Percentiles rank a stretch among this genome's conserved stretches.
Evolutionary conservation across 1,140 invertebrate genomes (phyloP).

Genomic region (Drosophila ficusphila): DNA sequence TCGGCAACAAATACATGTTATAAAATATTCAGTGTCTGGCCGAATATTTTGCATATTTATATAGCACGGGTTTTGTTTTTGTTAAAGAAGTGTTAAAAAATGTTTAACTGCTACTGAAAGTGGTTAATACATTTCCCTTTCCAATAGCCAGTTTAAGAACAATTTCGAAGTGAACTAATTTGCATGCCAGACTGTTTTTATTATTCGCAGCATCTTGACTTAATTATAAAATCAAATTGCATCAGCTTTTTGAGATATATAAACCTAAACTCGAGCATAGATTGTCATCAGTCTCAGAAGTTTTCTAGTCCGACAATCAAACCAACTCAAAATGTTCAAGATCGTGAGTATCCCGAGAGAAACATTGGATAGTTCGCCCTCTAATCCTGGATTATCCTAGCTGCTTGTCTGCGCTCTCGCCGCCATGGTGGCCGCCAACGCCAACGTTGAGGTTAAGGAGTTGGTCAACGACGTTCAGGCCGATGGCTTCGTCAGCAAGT

Average conservation of each 20-base stretch:
- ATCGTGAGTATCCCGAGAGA: constrained; percentile 38
- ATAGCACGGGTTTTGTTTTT: neutral
- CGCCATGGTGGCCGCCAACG: constrained; percentile 48
- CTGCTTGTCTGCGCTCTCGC: constrained; percentile 42
- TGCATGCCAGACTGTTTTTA: constrained; percentile 37
- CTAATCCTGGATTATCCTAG: constrained; percentile 20
- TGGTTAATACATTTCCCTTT: neutral
- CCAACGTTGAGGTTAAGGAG: constrained; percentile 53
- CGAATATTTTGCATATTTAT: neutral
- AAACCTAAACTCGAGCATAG: constrained; percentile 1
- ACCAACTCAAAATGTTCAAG: constrained; percentile 51
- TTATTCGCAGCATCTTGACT: constrained; percentile 8
- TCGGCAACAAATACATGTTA: neutral
- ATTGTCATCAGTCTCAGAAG: constrained; percentile 36
- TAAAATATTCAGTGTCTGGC: neutral
- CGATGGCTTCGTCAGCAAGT: constrained; percentile 84
- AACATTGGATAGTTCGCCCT: constrained; percentile 2
- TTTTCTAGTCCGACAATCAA: constrained; percentile 16
- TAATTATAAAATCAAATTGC: constrained; percentile 23
- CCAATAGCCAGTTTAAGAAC: neutral
- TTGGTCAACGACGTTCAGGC: constrained; percentile 60
- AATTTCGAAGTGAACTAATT: constrained; percentile 14
- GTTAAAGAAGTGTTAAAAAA: neutral
- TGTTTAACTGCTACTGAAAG: neutral
- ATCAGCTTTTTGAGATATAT: constrained; percentile 32